Evolutionary conservation across 2,888 invertebrate genomes (phyloP), one percentile per base, ranked within the genome.

Genomic region (Agrenia bidenticulata): DNA sequence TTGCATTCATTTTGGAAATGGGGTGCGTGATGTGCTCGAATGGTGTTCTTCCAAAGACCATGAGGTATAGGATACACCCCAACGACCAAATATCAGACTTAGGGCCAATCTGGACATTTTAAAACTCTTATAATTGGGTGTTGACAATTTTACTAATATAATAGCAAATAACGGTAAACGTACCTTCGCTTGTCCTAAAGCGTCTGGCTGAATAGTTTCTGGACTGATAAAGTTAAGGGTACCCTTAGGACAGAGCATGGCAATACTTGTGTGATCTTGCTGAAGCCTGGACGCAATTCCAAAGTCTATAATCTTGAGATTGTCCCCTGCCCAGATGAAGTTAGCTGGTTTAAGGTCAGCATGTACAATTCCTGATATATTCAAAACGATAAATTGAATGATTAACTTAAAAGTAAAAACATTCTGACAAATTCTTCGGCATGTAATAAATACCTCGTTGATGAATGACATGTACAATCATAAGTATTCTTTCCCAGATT

Each of bases 71-170:
- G 78, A 98, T 98, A 80, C 96, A 97, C 23, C 98, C 98, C 73
- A 98, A 83, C 0, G 96, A 95, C 98, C 98, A 98, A 59, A 98
- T 93, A 81, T 98, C 97, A 50, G 95, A 92, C 78, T 92, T 94
- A 73, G 87, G 90, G 70, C 90, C 89, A 74, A 95, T 89, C 92
- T 94, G 74, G 24, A 63, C 5, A 45, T 45, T 21, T 11, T 63
- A 23, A 56, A 55, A 42, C 23, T n/a, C n/a, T n/a, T n/a, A n/a
- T n/a, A n/a, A n/a, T n/a, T n/a, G n/a, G n/a, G n/a, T n/a, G n/a
- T n/a, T n/a, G n/a, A n/a, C n/a, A n/a, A n/a, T n/a, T n/a, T n/a
- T n/a, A n/a, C n/a, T n/a, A n/a, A n/a, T n/a, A n/a, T n/a, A n/a
- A n/a, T n/a, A n/a, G n/a, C n/a, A n/a, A n/a, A n/a, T n/a, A n/a